Conservation (phyloP, 2,797 vertebrate genomes). For the Morelia viridis region DNA sequence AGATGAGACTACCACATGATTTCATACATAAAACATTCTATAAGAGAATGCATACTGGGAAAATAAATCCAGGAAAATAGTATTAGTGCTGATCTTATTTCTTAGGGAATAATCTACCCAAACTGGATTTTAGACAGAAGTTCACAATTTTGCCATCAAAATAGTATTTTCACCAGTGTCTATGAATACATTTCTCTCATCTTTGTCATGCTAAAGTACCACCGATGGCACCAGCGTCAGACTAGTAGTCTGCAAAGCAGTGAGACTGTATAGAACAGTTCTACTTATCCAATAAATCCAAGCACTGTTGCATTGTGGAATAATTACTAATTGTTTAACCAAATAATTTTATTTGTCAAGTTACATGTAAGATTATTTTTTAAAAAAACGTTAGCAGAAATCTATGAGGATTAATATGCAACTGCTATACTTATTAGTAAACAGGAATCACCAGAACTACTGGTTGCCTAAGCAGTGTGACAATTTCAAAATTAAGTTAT, state of each 20-base stretch:
- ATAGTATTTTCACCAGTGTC: background rate
- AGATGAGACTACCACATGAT: background rate
- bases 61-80: background rate
- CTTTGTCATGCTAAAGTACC: background rate
- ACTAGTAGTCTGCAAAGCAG: background rate
- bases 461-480: background rate
- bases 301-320: background rate
- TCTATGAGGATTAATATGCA: constrained; percentile 1
- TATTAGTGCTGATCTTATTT: background rate
- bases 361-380: background rate
- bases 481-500: background rate
- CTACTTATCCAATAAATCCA: background rate
- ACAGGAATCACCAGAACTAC: background rate
- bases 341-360: constrained; percentile 7
- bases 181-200: background rate
- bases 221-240: background rate
- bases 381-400: background rate
- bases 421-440: constrained; percentile 4
- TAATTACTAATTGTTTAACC: constrained; percentile 15
- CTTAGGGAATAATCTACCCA: background rate
- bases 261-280: background rate
- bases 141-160: background rate
- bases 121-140: background rate
- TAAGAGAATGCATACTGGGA: background rate
- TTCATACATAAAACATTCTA: background rate